Evolutionary conservation across 2,113 vertebrate genomes (phyloP), one percentile per base, ranked within the genome.

Genomic region (Channa argus): DNA sequence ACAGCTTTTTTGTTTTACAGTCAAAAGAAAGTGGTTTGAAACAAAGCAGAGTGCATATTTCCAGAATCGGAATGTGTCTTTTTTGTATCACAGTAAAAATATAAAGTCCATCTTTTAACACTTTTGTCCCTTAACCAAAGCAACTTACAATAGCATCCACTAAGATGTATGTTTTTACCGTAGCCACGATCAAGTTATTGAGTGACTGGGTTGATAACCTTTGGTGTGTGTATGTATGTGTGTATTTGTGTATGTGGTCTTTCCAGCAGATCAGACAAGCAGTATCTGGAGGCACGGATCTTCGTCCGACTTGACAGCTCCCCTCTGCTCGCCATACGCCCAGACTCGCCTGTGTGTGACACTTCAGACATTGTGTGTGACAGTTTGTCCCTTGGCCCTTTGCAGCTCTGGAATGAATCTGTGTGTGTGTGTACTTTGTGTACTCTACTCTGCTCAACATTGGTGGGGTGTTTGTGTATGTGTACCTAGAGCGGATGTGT

Each of bases 361-460:
- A 77, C 76, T 84, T 86, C 74, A 86, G 79, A 79, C 78, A 64
- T 63, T 52, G 45, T 46, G 77, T 75, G 85, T 87, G 92, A 89
- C 88, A 88, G 86, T n/a, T 3, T 53, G 66, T 91, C 87, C 80
- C 79, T 45, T 46, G 76, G 82, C 82, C 66, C 51, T 73, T 77
- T 11, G 38, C 69, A 75, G 62, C 55, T 45, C 52, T 44, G 55
- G 37, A 73, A 61, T 51, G 13, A 58, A 63, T 63, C 56, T 66
- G 65, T 60, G 63, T 71, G 75, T 66, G 50, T 34, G 24, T 24
- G 24, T 24, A 24, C 14, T 46, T 1, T 71, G 60, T 37, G 63
- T 56, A 3, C n/a, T 58, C 15, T 11, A 34, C 37, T 2, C 12
- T 14, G 9, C 9, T 54, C 43, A 24, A 41, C 11, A 41, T 71